Conservation (phyloP, 2,888 invertebrate species). For the Tachina grossa region DNA sequence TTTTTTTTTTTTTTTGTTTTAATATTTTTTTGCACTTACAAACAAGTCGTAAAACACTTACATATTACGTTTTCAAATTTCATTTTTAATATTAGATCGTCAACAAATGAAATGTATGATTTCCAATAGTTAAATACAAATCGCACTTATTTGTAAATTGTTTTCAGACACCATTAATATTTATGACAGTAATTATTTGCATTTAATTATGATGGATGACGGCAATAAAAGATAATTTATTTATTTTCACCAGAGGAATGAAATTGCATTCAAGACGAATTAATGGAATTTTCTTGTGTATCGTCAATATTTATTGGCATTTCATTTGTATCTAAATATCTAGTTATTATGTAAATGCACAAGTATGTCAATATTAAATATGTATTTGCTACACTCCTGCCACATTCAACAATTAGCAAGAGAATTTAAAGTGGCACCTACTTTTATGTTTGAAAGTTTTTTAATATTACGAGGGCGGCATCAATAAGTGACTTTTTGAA, state of each 20-base stretch:
- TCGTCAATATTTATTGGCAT: not conserved
- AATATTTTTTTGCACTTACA: not conserved
- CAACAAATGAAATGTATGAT: not conserved
- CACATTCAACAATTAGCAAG: too few species aligned
- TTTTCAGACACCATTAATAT: slow-evolving; percentile 6
- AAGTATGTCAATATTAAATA: not conserved
- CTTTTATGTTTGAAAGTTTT: not conserved
- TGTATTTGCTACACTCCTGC: not conserved
- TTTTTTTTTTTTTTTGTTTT: not conserved
- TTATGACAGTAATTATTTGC: slow-evolving; percentile 1
- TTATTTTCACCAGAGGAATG: not conserved
- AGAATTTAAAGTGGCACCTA: not conserved
- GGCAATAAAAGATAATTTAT: slow-evolving; percentile 11
- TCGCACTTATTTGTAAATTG: slow-evolving; percentile 2
- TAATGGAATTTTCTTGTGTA: not conserved
- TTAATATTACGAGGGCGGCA: not conserved
- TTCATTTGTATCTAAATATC: not conserved
- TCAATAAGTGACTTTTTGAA: too few species aligned
- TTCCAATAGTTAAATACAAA: not conserved
- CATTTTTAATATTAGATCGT: not conserved
- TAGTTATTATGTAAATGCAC: too few species aligned
- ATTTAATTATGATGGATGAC: slow-evolving; percentile 8
- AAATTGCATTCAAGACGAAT: not conserved
- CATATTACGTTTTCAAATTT: not conserved
- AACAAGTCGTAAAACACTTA: not conserved